Percentiles rank a stretch among this genome's conserved stretches.
phyloP scores from a whole-genome alignment of 2,113 vertebrate species.

The Neolamprologus fasciatus region DNA sequence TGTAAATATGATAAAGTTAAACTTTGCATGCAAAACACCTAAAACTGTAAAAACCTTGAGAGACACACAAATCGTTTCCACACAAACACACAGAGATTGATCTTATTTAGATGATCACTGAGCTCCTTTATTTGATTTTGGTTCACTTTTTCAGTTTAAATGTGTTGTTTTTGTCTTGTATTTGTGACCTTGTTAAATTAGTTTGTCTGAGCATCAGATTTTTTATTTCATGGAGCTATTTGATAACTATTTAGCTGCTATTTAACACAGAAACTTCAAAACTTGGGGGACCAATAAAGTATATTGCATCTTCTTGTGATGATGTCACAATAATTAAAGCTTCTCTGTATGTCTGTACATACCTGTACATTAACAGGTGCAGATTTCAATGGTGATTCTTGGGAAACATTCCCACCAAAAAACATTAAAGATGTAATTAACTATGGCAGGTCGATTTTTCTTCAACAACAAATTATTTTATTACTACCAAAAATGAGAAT shows the following conservation, averaged over 20 bases:
- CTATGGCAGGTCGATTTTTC: neutral
- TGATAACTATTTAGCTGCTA: neutral
- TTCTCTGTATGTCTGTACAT: neutral
- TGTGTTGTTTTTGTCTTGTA: rapidly evolving
- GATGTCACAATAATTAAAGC: neutral
- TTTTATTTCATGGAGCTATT: neutral
- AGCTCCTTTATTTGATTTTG: neutral
- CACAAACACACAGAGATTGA: rapidly evolving
- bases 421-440: rapidly evolving
- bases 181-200: neutral
- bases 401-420: neutral
- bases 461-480: rapidly evolving
- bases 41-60: neutral
- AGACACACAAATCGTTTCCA: neutral
- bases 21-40: neutral
- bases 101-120: neutral
- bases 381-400: neutral
- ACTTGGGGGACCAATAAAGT: neutral
- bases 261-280: neutral
- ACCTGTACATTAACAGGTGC: neutral
- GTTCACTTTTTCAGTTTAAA: neutral
- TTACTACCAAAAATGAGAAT: neutral
- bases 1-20: neutral
- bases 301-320: neutral
- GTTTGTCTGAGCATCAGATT: neutral